These are phyloP conservation scores for Drosophila anomalipes DNA, from an alignment of 2,888 invertebrate species.

Conservation along the genomic window DNA sequence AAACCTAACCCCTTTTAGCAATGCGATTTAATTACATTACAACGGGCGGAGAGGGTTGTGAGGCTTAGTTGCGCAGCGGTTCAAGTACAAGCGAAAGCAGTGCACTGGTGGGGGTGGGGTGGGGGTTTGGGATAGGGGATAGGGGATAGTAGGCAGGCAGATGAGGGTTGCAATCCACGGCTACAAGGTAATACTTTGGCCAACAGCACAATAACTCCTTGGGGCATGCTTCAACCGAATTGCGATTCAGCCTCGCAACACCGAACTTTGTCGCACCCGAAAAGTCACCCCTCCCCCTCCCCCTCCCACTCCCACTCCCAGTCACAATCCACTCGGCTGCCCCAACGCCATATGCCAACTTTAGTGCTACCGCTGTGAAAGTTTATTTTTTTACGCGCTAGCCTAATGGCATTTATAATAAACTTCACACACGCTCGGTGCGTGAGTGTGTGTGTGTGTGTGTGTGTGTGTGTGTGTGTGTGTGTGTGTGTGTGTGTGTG, in stretches of 20 bases:
- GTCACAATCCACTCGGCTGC: slow-evolving; percentile 5
- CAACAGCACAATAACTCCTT: slow-evolving; percentile 58
- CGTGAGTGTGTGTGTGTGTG: background rate
- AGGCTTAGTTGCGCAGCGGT: background rate
- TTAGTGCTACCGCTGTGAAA: slow-evolving; percentile 3
- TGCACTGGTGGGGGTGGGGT: background rate
- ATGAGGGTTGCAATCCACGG: background rate
- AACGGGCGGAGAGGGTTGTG: slow-evolving; percentile 10
- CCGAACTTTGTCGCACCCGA: slow-evolving; percentile 13
- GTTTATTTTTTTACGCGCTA: slow-evolving; percentile 33
- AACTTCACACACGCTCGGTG: slow-evolving; percentile 31
- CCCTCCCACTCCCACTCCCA: background rate
- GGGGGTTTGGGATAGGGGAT: background rate
- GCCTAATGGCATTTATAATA: slow-evolving; percentile 69
- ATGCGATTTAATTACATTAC: slow-evolving; percentile 76
- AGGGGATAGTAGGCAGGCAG: background rate
- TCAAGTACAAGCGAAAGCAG: slow-evolving; percentile 6
- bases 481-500: slow-evolving; percentile 17
- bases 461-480: slow-evolving; percentile 7
- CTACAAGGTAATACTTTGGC: slow-evolving; percentile 29
- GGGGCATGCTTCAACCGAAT: slow-evolving; percentile 72
- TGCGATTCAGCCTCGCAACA: slow-evolving; percentile 46
- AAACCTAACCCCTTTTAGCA: slow-evolving; percentile 49
- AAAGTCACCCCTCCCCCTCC: too few species aligned
- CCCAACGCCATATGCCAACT: background rate